Conservation (phyloP, 1,140 invertebrate species). For the Drosophila lowei region DNA sequence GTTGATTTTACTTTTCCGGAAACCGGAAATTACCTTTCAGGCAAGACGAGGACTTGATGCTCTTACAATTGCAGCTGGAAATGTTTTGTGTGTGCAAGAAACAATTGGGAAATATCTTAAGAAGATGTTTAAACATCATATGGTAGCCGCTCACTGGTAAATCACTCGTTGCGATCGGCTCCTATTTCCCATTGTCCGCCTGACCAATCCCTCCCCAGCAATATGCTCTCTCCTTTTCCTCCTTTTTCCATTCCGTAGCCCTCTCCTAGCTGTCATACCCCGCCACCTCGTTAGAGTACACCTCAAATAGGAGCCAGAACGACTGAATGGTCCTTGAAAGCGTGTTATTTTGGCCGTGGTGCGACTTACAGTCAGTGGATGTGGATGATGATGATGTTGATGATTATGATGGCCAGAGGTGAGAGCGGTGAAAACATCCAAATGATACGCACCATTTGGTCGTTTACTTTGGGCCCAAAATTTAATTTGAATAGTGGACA, state of each 20-base stretch:
- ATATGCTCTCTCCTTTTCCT: too few species aligned
- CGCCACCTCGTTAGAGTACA: neutral
- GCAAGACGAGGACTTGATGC: constrained; percentile 23
- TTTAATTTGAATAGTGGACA: constrained; percentile 47
- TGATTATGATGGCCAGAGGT: neutral
- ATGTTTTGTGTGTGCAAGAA: neutral
- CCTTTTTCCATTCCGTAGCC: neutral
- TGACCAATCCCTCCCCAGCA: too few species aligned
- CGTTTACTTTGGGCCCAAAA: constrained; percentile 24
- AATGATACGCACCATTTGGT: constrained; percentile 65
- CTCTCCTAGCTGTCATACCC: too few species aligned
- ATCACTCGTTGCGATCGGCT: too few species aligned
- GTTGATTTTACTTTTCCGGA: constrained; percentile 72
- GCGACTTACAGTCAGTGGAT: neutral
- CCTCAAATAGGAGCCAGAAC: neutral
- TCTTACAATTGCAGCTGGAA: constrained; percentile 5
- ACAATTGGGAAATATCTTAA: neutral
- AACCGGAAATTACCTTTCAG: constrained; percentile 32
- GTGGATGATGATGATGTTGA: neutral
- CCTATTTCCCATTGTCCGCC: too few species aligned
- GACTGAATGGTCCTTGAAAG: constrained; percentile 1
- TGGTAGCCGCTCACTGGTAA: too few species aligned
- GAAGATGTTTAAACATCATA: too few species aligned
- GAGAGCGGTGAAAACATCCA: constrained; percentile 37
- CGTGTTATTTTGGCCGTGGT: constrained; percentile 4